Conservation (phyloP, 2,797 vertebrate species). For the Tamandua tetradactyla region DNA sequence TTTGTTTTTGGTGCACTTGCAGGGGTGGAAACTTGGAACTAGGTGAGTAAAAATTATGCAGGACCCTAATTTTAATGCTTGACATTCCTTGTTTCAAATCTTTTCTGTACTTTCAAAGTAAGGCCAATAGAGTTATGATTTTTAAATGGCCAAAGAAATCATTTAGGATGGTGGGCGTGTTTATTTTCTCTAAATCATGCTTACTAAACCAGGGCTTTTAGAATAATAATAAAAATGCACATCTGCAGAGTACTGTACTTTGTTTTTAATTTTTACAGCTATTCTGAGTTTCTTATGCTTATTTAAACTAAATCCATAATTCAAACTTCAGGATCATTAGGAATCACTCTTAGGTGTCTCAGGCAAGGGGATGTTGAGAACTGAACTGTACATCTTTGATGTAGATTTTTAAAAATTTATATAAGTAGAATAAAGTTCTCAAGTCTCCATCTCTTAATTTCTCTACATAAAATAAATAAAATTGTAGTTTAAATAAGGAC, state of each 20-base stretch:
- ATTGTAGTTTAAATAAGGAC: neutral
- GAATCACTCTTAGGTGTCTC: neutral
- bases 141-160: conserved; percentile 25
- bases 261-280: neutral
- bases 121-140: neutral
- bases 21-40: conserved; percentile 60
- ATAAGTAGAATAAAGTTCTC: neutral
- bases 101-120: conserved; percentile 52
- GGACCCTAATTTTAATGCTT: conserved; percentile 46
- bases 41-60: neutral
- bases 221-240: neutral
- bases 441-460: neutral
- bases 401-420: neutral
- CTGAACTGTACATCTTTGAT: neutral
- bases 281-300: neutral
- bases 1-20: conserved; percentile 58
- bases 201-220: neutral
- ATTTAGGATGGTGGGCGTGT: neutral
- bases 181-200: neutral
- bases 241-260: neutral
- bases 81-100: conserved; percentile 61
- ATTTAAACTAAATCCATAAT: neutral
- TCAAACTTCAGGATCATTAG: neutral
- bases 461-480: neutral
- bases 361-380: neutral